Percentiles rank a stretch among this genome's conserved stretches.
Evolutionary conservation across 1,140 invertebrate genomes (phyloP).

Genomic region (Brachionus angularis): DNA sequence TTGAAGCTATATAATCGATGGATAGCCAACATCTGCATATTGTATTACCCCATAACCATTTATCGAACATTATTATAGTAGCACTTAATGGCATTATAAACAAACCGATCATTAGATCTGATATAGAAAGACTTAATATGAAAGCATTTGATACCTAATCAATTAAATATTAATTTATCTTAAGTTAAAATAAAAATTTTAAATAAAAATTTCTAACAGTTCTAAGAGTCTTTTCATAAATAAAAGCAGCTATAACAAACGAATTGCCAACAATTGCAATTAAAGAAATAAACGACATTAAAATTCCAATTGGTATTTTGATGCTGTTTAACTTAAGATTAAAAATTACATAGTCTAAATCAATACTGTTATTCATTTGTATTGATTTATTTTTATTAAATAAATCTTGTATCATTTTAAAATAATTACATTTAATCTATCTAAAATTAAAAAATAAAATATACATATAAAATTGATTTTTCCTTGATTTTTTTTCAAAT

Average conservation of each 20-base stretch:
- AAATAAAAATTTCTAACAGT: too few relatives aligned
- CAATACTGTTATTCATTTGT: background rate
- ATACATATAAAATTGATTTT: too few relatives aligned
- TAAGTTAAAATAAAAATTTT: too few relatives aligned
- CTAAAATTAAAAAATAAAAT: too few relatives aligned
- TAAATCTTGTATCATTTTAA: too few relatives aligned
- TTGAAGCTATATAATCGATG: constrained; percentile 43
- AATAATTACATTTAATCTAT: too few relatives aligned
- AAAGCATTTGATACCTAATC: constrained; percentile 26
- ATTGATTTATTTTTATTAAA: too few relatives aligned
- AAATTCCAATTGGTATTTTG: background rate
- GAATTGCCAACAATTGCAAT: constrained; percentile 27
- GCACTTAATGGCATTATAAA: constrained; percentile 43
- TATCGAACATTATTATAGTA: constrained; percentile 26
- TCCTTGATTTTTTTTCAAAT: too few relatives aligned
- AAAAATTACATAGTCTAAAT: too few relatives aligned
- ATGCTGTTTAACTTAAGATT: background rate
- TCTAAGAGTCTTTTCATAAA: constrained; percentile 7
- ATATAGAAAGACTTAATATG: constrained; percentile 34
- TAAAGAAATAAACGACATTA: constrained; percentile 13
- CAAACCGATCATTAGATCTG: constrained; percentile 35
- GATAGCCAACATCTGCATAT: constrained; percentile 34
- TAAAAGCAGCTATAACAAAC: constrained; percentile 5
- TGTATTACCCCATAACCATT: constrained; percentile 2
- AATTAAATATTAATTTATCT: background rate